phyloP scores from a whole-genome alignment of 2,888 invertebrate genomes.

The Heliconius hortense region DNA sequence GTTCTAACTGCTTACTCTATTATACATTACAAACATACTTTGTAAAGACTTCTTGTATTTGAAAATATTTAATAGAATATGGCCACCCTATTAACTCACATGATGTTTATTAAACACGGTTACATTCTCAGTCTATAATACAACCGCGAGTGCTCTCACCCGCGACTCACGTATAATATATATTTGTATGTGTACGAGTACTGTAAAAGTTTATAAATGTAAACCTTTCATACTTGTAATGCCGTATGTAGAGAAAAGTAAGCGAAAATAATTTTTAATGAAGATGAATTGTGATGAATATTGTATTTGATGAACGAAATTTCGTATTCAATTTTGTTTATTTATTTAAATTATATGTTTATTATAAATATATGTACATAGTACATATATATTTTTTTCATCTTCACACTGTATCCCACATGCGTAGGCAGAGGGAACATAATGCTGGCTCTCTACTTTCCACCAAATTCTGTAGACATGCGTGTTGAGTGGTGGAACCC shows the following conservation, averaged over 20 bases:
- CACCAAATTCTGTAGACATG: too few relatives aligned
- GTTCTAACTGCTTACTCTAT: too few relatives aligned
- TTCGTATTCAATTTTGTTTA: not conserved
- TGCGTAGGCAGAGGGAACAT: too few relatives aligned
- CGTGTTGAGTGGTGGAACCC: too few relatives aligned
- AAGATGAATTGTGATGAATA: constrained; percentile 9
- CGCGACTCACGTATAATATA: constrained; percentile 2
- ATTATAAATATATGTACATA: too few relatives aligned
- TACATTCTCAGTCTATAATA: constrained; percentile 29
- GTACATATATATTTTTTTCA: too few relatives aligned
- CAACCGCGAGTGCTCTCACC: constrained; percentile 28
- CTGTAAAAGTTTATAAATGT: constrained; percentile 27
- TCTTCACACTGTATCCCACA: too few relatives aligned
- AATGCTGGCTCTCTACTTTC: too few relatives aligned
- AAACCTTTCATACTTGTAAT: constrained; percentile 28
- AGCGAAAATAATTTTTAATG: constrained; percentile 26
- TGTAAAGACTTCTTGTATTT: too few relatives aligned
- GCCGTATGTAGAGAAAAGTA: constrained; percentile 13
- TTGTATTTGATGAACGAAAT: not conserved
- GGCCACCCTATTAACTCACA: constrained; percentile 24
- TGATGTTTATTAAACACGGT: constrained; percentile 31
- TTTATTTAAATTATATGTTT: not conserved
- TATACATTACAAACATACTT: too few relatives aligned
- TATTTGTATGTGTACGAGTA: not conserved
- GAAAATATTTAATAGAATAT: not conserved